Evolutionary conservation across 1,140 invertebrate genomes (phyloP), one percentile per base, ranked within the genome.

Genomic region (Ooceraea biroi): DNA sequence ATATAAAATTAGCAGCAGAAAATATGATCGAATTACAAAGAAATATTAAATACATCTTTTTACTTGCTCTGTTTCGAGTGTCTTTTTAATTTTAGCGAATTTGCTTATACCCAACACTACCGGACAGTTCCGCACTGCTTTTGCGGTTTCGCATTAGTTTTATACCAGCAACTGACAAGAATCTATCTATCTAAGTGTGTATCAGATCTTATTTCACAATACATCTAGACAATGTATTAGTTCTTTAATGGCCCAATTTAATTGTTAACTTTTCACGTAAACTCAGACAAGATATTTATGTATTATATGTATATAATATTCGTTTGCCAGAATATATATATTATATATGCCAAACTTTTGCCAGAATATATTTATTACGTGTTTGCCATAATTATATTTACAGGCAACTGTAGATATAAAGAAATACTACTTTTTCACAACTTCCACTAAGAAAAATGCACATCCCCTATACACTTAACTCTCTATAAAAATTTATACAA

Each of bases 81-180:
- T 25, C n/a, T 30, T 48, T 17, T 3, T 0, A 50, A 14, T 30
- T 46, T 46, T 14, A 27, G 57, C 14, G 22, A 25, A 27, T 55
- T 83, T 8, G 19, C 14, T 12, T 58, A n/a, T 74, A 61, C 17
- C 52, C 69, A 85, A 82, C 78, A 10, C 87, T 87, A 83, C 11
- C 8, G 36, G 7, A 66, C 25, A 17, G n/a, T n/a, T 68, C 58
- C 48, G 22, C 50, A 74, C 25, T 36, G 44, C 61, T 69, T 86
- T 83, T 82, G 22, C 30, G 50, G 22, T 36, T 84, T 87, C 57
- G 72, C 46, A 27, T 82, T 82, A 82, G 2, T 73, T 74, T 82
- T 80, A 10, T 25, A 17, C 46, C 5, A 71, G 25, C 76, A 58
- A 78, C 30, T 69, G 25, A 3, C 41, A 30, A 66, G 87, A 84